phyloP scores from a whole-genome alignment of 2,797 vertebrate species.

The Danionella dracula region DNA sequence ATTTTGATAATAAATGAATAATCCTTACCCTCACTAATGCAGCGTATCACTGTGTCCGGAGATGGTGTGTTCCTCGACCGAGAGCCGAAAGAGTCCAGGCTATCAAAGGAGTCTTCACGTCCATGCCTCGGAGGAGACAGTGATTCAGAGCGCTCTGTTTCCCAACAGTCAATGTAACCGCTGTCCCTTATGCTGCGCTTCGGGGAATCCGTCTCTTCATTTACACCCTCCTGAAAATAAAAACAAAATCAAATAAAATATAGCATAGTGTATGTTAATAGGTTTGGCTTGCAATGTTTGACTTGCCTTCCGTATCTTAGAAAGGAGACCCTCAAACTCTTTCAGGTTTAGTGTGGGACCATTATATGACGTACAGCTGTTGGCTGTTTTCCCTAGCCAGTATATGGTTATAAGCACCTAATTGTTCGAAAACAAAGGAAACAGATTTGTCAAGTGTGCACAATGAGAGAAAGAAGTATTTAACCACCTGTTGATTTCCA shows the following conservation, averaged over 20 bases:
- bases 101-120: constrained; percentile 89
- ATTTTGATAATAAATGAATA: not conserved
- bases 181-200: constrained; percentile 90
- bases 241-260: not conserved
- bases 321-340: constrained; percentile 91
- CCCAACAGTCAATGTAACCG: constrained; percentile 95
- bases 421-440: constrained; percentile 9
- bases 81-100: constrained; percentile 92
- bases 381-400: constrained; percentile 92
- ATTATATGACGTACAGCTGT: constrained; percentile 76
- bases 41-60: constrained; percentile 85
- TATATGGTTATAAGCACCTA: constrained; percentile 97
- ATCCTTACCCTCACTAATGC: constrained; percentile 85
- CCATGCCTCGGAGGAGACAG: constrained; percentile 89
- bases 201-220: constrained; percentile 80
- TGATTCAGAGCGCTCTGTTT: constrained; percentile 91
- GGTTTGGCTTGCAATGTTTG: not conserved
- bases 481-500: no score
- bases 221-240: constrained; percentile 68
- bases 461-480: no score
- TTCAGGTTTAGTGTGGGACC: constrained; percentile 88
- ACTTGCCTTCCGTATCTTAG: constrained; percentile 89
- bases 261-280: not conserved
- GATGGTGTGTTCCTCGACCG: constrained; percentile 92
- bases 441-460: no score